These are phyloP conservation scores for Liparis tanakae DNA, from an alignment of 2,797 vertebrate genomes.

Conservation along the genomic window DNA sequence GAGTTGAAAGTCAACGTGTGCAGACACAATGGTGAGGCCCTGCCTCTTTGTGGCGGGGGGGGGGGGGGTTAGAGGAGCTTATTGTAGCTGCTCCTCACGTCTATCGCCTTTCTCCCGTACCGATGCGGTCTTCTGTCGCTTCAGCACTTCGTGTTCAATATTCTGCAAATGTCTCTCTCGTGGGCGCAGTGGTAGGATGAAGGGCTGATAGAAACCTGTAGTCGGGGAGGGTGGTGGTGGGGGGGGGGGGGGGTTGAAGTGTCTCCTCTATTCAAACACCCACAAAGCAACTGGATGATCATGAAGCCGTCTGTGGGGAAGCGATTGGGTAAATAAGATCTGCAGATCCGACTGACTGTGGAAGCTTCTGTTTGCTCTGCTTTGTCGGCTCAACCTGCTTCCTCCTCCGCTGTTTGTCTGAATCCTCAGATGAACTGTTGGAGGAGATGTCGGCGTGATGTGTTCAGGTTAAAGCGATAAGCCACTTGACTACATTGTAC, in stretches of 20 bases:
- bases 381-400: slow-evolving; percentile 66
- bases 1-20: slow-evolving; percentile 83
- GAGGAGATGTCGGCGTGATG: slow-evolving; percentile 57
- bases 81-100: slow-evolving; percentile 40
- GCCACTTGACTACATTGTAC: slow-evolving; percentile 42
- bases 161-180: slow-evolving; percentile 48
- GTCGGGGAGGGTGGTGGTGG: too few relatives aligned
- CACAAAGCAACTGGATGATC: slow-evolving; percentile 56
- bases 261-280: slow-evolving; percentile 58
- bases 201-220: slow-evolving; percentile 53
- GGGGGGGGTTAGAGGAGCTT: slow-evolving; percentile 37
- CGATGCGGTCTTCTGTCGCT: slow-evolving; percentile 43
- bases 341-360: slow-evolving; percentile 51
- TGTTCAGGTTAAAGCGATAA: slow-evolving; percentile 52
- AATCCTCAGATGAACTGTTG: slow-evolving; percentile 44
- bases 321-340: slow-evolving; percentile 61
- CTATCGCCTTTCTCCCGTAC: slow-evolving; percentile 46
- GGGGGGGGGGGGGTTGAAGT: slow-evolving; percentile 57
- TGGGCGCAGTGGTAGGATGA: slow-evolving; percentile 36
- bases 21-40: slow-evolving; percentile 81
- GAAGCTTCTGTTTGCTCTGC: slow-evolving; percentile 65
- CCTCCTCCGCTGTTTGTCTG: slow-evolving; percentile 66
- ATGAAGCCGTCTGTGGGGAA: slow-evolving; percentile 47
- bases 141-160: slow-evolving; percentile 38
- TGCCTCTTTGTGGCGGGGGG: slow-evolving; percentile 54